Percentiles rank a stretch among this genome's conserved stretches.
phyloP scores from a whole-genome alignment of 2,113 vertebrate genomes.

The Corydoras maculifer region DNA sequence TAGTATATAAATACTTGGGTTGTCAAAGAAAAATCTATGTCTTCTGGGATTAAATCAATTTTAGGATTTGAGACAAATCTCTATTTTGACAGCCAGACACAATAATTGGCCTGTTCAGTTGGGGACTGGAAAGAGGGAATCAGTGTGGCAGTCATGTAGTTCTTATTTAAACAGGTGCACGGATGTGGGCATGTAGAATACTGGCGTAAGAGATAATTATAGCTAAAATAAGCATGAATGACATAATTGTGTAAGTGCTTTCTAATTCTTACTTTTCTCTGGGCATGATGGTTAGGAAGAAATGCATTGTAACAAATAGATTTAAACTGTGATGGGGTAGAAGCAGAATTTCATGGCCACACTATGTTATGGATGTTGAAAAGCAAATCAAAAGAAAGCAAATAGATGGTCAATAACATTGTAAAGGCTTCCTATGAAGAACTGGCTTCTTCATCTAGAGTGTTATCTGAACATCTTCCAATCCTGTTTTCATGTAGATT shows the following conservation, averaged over 20 bases:
- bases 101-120: conserved; percentile 53
- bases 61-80: conserved; percentile 45
- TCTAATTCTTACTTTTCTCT: background rate
- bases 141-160: conserved; percentile 22
- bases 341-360: conserved; percentile 5
- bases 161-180: conserved; percentile 20
- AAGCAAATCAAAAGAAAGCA: conserved; percentile 42
- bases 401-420: conserved; percentile 58
- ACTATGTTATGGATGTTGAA: conserved; percentile 27
- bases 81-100: conserved; percentile 56
- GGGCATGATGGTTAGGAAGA: background rate
- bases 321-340: conserved; percentile 19
- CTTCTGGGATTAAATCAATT: background rate
- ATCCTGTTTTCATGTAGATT: conserved; percentile 34
- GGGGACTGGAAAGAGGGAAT: conserved; percentile 48
- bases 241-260: no score
- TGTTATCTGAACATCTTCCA: conserved; percentile 37
- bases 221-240: conserved; percentile 6
- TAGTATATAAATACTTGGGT: no score
- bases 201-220: conserved; percentile 26
- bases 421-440: conserved; percentile 50
- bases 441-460: conserved; percentile 38
- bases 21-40: no score
- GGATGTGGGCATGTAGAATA: conserved; percentile 38
- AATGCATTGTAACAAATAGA: background rate